Evolutionary conservation across 2,888 invertebrate species (phyloP).

Genomic region (Perithous albicinctus): DNA sequence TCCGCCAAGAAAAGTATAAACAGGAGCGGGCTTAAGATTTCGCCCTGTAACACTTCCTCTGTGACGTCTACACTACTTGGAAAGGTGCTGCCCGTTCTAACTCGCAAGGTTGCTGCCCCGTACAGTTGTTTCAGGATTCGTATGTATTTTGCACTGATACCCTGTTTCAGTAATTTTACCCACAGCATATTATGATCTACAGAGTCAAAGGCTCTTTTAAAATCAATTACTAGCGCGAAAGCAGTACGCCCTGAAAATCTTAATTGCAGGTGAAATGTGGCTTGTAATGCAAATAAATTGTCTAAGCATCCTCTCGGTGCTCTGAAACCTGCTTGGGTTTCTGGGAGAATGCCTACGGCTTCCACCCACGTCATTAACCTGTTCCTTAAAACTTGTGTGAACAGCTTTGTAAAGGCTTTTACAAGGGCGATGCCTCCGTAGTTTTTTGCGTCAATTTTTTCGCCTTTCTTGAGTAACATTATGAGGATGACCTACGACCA

Average conservation of each 20-base stretch:
- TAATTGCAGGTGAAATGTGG: conserved; percentile 49
- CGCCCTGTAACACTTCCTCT: conserved; percentile 59
- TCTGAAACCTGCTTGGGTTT: conserved; percentile 65
- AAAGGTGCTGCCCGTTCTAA: not conserved
- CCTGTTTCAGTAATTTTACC: conserved; percentile 53
- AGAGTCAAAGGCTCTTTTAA: conserved; percentile 63
- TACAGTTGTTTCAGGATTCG: conserved; percentile 45
- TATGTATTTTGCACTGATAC: conserved; percentile 66
- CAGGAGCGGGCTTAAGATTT: no score
- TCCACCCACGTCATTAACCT: conserved; percentile 60
- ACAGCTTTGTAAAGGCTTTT: conserved; percentile 66
- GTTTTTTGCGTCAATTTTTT: conserved; percentile 59
- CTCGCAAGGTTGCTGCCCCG: conserved; percentile 1
- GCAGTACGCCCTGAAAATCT: conserved; percentile 35
- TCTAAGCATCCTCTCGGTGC: conserved; percentile 55
- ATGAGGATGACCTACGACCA: conserved; percentile 4
- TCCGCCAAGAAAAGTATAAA: conserved; percentile 61
- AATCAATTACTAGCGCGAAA: conserved; percentile 66
- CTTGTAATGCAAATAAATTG: conserved; percentile 63
- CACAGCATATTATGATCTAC: conserved; percentile 62
- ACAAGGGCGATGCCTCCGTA: conserved; percentile 69
- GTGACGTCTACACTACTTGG: conserved; percentile 36
- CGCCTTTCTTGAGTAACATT: conserved; percentile 65
- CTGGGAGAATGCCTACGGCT: conserved; percentile 48
- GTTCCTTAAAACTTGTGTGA: conserved; percentile 60